A percentile compares a stretch with the other conserved stretches of the same genome.
These are phyloP conservation scores for Nomada lathburiana DNA, from an alignment of 2,888 invertebrate genomes.

Conservation along the genomic window DNA sequence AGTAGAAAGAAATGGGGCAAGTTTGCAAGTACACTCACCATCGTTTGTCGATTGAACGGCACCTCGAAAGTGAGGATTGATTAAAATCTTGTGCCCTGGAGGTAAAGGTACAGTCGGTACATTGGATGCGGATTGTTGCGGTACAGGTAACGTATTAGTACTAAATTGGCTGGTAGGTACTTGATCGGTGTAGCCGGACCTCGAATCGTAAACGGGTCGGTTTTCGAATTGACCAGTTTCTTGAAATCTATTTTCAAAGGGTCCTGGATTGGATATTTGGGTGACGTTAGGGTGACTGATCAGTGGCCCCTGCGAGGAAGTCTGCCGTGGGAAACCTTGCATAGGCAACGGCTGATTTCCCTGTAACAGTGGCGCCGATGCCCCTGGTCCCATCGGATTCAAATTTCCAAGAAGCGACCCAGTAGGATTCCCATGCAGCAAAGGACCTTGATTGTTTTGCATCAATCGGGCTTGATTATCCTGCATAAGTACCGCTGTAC, in stretches of 20 bases:
- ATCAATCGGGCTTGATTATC: constrained; percentile 69
- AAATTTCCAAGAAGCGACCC: constrained; percentile 67
- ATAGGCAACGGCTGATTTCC: constrained; percentile 62
- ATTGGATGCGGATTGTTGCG: constrained; percentile 65
- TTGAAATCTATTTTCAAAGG: constrained; percentile 77
- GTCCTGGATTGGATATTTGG: constrained; percentile 68
- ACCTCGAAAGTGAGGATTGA: constrained; percentile 89
- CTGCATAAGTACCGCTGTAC: constrained; percentile 60
- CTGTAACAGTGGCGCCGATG: constrained; percentile 63
- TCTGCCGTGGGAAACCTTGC: constrained; percentile 73
- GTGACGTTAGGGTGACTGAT: constrained; percentile 66
- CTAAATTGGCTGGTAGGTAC: constrained; percentile 70
- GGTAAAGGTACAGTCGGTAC: constrained; percentile 77
- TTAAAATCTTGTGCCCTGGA: constrained; percentile 87
- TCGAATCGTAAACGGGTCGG: constrained; percentile 66
- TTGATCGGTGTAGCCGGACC: constrained; percentile 69
- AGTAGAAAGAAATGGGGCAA: too few relatives aligned
- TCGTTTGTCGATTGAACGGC: constrained; percentile 86
- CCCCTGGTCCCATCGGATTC: constrained; percentile 64
- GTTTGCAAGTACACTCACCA: constrained; percentile 81
- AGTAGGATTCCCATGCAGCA: constrained; percentile 71
- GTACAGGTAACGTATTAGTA: constrained; percentile 62
- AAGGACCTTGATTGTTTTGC: constrained; percentile 63
- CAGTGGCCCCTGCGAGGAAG: constrained; percentile 65
- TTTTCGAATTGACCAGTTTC: constrained; percentile 71